Conservation (phyloP, 1,140 invertebrate species). For the Eumaeus atala region DNA sequence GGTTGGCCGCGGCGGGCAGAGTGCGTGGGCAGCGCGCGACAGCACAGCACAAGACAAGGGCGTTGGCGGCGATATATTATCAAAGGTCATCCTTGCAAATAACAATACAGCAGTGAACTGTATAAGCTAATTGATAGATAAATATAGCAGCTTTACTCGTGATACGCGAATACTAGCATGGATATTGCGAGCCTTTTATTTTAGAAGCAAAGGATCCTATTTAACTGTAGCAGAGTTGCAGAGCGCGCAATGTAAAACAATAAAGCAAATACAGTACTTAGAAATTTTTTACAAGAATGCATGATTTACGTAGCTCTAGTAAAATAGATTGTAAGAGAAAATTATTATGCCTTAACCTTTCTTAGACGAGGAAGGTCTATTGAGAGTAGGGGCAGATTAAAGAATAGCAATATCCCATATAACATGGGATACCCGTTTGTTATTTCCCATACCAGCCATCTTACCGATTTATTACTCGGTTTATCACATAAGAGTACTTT, state of each 20-base stretch:
- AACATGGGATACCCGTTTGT: constrained; percentile 37
- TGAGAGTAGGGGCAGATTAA: constrained; percentile 42
- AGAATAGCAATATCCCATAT: constrained; percentile 16
- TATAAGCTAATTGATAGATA: constrained; percentile 41
- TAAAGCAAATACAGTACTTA: constrained; percentile 25
- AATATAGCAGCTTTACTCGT: constrained; percentile 2
- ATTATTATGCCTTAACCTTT: constrained; percentile 22
- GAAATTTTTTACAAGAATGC: constrained; percentile 23
- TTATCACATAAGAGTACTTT: too few relatives aligned
- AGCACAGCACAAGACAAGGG: too few relatives aligned
- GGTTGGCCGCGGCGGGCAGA: too few relatives aligned
- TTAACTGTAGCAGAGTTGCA: constrained; percentile 20
- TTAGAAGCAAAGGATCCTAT: too few relatives aligned
- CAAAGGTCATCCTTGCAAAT: too few relatives aligned
- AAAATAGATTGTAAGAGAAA: constrained; percentile 26
- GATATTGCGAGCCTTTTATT: constrained; percentile 13
- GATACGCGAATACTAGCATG: constrained; percentile 11
- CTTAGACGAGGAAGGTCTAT: constrained; percentile 16
- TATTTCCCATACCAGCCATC: constrained; percentile 22
- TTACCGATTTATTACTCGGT: constrained; percentile 10
- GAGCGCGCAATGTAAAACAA: constrained; percentile 21
- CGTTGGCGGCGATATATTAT: too few relatives aligned
- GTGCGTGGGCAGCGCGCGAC: too few relatives aligned
- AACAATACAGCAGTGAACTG: constrained; percentile 17
- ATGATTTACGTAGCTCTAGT: constrained; percentile 17